Base-by-base conservation (phyloP, 2,113 vertebrate species). In the Odobenus rosmarus region DNA sequence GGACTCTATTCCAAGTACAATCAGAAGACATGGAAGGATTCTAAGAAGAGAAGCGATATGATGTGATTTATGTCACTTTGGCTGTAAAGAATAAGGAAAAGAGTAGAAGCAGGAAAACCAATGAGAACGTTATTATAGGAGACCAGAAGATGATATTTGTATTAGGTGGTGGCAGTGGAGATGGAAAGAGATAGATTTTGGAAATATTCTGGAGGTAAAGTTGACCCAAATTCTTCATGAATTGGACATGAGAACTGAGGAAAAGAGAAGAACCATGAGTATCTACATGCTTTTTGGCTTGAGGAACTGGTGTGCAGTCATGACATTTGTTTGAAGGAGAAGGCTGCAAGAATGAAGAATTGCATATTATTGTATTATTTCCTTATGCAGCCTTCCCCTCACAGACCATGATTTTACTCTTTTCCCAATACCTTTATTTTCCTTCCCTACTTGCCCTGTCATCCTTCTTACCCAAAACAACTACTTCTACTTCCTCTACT, bases 171-270 rank as follows among this genome's bases (percentile, higher is more conserved):
- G 36, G 57, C 57, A 21, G 10, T 59, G 13, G 39, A 93, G 13
- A 79, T 0, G 49, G 79, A 89, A 64, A 62, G 19, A 86, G 28
- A 61, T 3, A 79, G 21, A 71, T 61, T 76, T 90, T 46, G 89
- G 71, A 90, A 88, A 74, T 84, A 76, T 57, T 96, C 51, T 91
- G 21, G 57, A 88, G 86, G 39, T 61, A 89, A 49, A 55, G 14
- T 77, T 84, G 64, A 39, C n/a, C 31, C 89, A 13, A 92, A 83
- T 77, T 91, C 76, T 64, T 94, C 53, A 39, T 33, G 57, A 51
- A 69, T 5, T 61, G 51, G 42, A 64, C 46, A 42, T 39, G 55
- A 93, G 49, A 91, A 55, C 49, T n/a, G 33, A 85, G 26, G 36
- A 69, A 71, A 64, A 36, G 39, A 87, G 89, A 85, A 92, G 55